Evolutionary conservation across 2,113 vertebrate genomes (phyloP).

Genomic region (Malurus alboscapulatus): DNA sequence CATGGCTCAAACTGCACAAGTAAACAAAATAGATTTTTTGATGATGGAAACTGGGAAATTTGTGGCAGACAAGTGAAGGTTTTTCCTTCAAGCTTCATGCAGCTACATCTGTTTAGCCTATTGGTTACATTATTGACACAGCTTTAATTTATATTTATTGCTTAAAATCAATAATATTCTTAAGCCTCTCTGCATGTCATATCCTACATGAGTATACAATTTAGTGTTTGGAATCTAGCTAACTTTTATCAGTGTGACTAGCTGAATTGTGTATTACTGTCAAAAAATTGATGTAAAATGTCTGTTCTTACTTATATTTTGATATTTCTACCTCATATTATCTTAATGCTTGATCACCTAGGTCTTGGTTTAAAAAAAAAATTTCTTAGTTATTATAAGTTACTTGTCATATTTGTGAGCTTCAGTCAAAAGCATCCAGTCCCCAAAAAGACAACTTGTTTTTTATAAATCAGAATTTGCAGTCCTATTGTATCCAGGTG

Average conservation of each 20-base stretch:
- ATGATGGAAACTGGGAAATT: neutral
- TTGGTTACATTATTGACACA: neutral
- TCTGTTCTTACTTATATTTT: neutral
- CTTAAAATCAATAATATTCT: neutral
- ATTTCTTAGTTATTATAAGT: neutral
- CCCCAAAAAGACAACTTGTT: fast-evolving
- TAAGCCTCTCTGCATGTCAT: neutral
- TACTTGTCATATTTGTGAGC: neutral
- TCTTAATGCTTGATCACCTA: neutral
- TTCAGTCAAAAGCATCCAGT: neutral
- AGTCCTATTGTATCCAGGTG: fast-evolving
- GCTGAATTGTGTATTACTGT: neutral
- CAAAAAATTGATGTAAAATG: neutral
- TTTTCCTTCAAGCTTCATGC: neutral
- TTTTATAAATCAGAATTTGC: neutral
- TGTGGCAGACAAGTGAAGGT: neutral
- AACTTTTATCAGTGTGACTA: neutral
- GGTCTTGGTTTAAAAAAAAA: neutral
- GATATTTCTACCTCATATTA: neutral
- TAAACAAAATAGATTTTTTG: neutral
- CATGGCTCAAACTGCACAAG: neutral
- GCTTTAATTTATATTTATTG: neutral
- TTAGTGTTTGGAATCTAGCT: neutral
- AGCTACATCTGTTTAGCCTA: neutral
- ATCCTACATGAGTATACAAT: too few species aligned